These are phyloP conservation scores for Coregonus suidteri DNA, from an alignment of 2,797 vertebrate genomes.

Conservation along the genomic window DNA sequence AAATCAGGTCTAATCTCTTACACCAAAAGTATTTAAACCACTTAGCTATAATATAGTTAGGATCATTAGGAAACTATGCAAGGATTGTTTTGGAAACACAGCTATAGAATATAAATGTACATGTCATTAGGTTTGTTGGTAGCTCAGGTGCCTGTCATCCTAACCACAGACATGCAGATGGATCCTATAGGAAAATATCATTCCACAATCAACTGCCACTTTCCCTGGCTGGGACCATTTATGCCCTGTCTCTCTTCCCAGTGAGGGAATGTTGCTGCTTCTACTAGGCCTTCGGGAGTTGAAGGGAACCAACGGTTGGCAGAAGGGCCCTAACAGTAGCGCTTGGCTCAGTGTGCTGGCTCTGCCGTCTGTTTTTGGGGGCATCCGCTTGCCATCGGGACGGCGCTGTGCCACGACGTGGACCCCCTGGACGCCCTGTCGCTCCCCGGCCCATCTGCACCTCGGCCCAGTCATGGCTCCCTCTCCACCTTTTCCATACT, in stretches of 20 bases:
- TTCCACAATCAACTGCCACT: neutral
- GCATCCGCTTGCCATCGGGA: constrained; percentile 15
- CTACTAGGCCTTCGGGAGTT: constrained; percentile 39
- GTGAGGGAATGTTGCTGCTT: constrained; percentile 30
- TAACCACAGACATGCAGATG: constrained; percentile 15
- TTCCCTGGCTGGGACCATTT: constrained; percentile 20
- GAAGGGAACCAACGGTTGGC: constrained; percentile 22
- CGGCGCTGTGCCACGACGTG: constrained; percentile 3
- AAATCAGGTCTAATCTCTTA: constrained; percentile 12
- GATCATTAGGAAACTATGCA: constrained; percentile 30
- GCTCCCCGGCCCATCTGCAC: constrained; percentile 33
- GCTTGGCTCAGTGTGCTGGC: constrained; percentile 43
- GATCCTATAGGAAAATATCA: constrained; percentile 15
- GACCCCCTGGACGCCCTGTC: neutral
- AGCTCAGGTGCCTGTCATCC: constrained; percentile 12
- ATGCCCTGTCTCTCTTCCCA: neutral
- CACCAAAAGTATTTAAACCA: constrained; percentile 15
- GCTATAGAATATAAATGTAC: constrained; percentile 13
- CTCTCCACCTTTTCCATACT: constrained; percentile 65
- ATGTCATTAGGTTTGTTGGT: constrained; percentile 23
- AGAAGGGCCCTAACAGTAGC: constrained; percentile 65
- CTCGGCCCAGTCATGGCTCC: constrained; percentile 47
- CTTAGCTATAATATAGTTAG: constrained; percentile 20
- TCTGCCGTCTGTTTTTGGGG: constrained; percentile 26
- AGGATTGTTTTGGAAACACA: constrained; percentile 23